Evolutionary conservation across 2,113 vertebrate species (phyloP), one percentile per base, ranked within the genome.

Genomic region (Sylvicapra grimmia): DNA sequence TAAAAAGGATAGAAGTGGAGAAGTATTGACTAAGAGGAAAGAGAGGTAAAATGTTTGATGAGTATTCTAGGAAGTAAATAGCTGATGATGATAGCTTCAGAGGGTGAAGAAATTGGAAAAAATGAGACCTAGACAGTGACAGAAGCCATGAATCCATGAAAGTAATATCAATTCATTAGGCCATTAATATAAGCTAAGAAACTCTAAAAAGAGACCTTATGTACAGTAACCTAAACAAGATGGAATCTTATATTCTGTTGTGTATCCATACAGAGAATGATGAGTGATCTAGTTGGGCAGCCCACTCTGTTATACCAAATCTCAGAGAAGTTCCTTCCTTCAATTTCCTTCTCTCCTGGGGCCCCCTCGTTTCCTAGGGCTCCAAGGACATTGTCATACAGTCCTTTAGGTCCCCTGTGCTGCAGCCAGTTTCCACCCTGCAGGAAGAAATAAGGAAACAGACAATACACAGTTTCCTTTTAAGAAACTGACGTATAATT

Each of bases 361-460:
- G 1, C 6, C 27, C 13, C 13, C 0, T 8, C 4, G 2, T 63
- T 82, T 18, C 25, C 1, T 40, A 44, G 2, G 16, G 2, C 31
- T 0, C 31, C n/a, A 0, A 14, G 29, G 47, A 12, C 2, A 7
- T 31, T 8, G 8, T 56, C 61, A 15, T 3, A 12, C 25, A 8
- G 13, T 61, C 11, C 14, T 87, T 54, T 59, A 87, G 5, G 18
- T 75, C 53, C 44, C 13, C 21, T 72, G 14, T 6, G 21, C 27
- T 27, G 29, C 5, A 16, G n/a, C 56, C 77, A 58, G 16, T 15
- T 92, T 95, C 8, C 23, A 85, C 5, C 0, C 58, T 33, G 1
- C 21, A 1, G 25, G 36, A 65, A 86, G 44, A 96, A 75, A 21
- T 44, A 9, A 92, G 27, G 47, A 87, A 47, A 23, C 47, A 13